Evolutionary conservation across 2,113 vertebrate genomes (phyloP).

Genomic region (Clarias magur): DNA sequence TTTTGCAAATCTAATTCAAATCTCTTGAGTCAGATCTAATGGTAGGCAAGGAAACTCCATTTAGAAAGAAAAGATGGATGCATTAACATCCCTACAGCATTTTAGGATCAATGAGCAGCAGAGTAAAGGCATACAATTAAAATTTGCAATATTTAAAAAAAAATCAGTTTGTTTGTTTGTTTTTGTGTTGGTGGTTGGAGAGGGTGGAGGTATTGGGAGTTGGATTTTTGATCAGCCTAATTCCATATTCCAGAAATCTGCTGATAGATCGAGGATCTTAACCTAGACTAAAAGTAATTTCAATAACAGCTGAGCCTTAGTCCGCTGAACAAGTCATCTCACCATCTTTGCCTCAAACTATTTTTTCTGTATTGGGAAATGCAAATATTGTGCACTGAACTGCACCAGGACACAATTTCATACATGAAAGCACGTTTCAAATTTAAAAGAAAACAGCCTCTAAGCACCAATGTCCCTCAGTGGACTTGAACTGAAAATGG

Average conservation of each 20-base stretch:
- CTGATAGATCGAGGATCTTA: neutral
- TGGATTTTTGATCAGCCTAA: neutral
- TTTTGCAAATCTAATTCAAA: no score
- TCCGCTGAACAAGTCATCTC: neutral
- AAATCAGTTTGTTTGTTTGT: no score
- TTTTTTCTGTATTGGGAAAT: neutral
- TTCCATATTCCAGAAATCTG: neutral
- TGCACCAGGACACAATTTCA: constrained; percentile 14
- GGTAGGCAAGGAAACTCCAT: neutral
- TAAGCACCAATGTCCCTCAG: neutral
- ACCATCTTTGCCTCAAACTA: neutral
- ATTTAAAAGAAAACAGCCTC: neutral
- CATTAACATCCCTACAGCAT: neutral
- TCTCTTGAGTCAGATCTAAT: neutral
- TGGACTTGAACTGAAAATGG: neutral
- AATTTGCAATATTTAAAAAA: no score
- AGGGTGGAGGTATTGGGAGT: neutral
- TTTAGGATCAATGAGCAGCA: neutral
- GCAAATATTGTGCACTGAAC: constrained; percentile 13
- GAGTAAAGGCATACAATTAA: no score
- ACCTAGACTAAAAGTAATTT: neutral
- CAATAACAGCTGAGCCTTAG: neutral
- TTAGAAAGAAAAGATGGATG: neutral
- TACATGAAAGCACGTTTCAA: constrained; percentile 2
- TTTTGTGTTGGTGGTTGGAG: no score